Percentiles rank a stretch among this genome's conserved stretches.
Evolutionary conservation across 2,113 vertebrate species (phyloP).

Genomic region (Typhlomys cinereus): DNA sequence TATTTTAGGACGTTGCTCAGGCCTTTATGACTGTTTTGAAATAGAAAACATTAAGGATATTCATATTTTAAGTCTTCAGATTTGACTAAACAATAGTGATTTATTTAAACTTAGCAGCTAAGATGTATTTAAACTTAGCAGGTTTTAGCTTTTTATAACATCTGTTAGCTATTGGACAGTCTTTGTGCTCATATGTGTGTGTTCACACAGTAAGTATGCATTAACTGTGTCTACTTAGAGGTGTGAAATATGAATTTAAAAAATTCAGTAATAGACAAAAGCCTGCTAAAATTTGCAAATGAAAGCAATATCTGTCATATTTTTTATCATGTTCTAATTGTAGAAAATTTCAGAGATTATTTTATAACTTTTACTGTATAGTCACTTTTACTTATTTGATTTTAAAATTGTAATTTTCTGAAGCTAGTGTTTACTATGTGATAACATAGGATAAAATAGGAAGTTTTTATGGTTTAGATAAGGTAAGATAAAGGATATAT

Average conservation of each 20-base stretch:
- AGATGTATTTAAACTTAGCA: slow-evolving; percentile 44
- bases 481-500: not conserved
- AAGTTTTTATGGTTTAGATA: not conserved
- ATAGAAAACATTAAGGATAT: not conserved
- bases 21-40: slow-evolving; percentile 38
- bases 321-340: not conserved
- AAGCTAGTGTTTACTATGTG: slow-evolving; percentile 28
- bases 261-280: slow-evolving; percentile 39
- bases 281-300: slow-evolving; percentile 28
- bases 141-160: slow-evolving; percentile 60
- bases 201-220: slow-evolving; percentile 18
- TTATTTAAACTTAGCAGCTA: slow-evolving; percentile 51
- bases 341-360: not conserved
- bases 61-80: not conserved
- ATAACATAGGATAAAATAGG: slow-evolving; percentile 20
- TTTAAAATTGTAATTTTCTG: not conserved
- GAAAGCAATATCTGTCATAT: slow-evolving; percentile 4
- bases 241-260: slow-evolving; percentile 55
- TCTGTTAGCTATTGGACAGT: slow-evolving; percentile 33
- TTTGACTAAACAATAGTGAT: not conserved
- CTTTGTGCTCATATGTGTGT: not conserved
- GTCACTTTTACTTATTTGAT: slow-evolving; percentile 26
- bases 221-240: slow-evolving; percentile 50
- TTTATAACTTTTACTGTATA: not conserved
- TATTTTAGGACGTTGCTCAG: not conserved